Conservation (phyloP, 2,797 vertebrate species). For the Xiphorhynchus erythropygius region DNA sequence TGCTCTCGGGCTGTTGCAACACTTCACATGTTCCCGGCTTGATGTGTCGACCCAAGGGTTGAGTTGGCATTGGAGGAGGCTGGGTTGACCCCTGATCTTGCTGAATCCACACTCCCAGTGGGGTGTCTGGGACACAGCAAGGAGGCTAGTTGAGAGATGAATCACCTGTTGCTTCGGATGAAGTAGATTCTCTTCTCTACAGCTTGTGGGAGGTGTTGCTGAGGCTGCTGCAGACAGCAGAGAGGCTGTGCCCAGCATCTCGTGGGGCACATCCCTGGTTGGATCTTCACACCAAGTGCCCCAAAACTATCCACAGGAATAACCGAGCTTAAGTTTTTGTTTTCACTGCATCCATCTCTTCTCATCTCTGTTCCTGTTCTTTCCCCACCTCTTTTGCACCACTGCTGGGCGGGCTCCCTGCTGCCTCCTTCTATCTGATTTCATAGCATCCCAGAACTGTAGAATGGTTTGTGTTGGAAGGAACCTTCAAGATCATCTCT, state of each 20-base stretch:
- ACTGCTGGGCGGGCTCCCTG: neutral
- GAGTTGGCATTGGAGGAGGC: constrained; percentile 25
- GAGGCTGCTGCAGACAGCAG: neutral
- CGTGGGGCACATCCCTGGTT: neutral
- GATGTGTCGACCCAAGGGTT: neutral
- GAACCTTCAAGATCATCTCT: neutral
- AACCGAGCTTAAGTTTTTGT: neutral
- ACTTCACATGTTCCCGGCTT: neutral
- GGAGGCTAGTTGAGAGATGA: constrained; percentile 33
- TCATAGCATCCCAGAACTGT: neutral
- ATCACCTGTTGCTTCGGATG: constrained; percentile 41
- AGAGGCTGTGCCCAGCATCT: neutral
- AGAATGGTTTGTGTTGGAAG: neutral
- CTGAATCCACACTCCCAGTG: constrained; percentile 26
- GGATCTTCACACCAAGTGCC: neutral
- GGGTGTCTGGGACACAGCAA: neutral
- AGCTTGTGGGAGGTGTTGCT: neutral
- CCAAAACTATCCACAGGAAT: neutral
- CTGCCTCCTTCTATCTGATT: neutral
- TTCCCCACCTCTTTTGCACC: neutral
- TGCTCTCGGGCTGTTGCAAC: constrained; percentile 40
- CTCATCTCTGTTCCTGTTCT: neutral
- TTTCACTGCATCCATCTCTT: neutral
- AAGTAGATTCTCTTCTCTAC: neutral
- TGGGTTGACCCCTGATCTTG: constrained; percentile 40